phyloP scores from a whole-genome alignment of 2,113 vertebrate genomes.

The Hippocampus comes region DNA sequence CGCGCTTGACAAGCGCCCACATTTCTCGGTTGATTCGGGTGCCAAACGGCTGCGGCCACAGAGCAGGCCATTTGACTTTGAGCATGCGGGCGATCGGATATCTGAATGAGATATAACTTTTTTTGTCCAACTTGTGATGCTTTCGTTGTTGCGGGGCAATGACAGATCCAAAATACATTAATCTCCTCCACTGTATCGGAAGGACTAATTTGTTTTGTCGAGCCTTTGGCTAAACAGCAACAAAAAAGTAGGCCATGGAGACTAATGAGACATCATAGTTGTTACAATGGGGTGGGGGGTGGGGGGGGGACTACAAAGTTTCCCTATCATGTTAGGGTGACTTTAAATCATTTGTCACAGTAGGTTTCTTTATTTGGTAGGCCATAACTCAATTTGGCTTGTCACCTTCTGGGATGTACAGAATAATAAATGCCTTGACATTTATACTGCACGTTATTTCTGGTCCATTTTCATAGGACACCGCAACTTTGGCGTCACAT shows the following conservation, averaged over 20 bases:
- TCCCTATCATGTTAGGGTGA: constrained; percentile 7
- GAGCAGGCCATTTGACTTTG: constrained; percentile 18
- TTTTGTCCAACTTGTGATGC: constrained; percentile 16
- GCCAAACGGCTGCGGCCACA: constrained; percentile 31
- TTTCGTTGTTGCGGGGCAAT: constrained; percentile 9
- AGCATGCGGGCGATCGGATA: constrained; percentile 10
- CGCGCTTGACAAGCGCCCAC: constrained; percentile 20
- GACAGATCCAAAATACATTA: constrained; percentile 4
- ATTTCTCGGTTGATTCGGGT: constrained; percentile 46
- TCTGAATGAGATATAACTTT: constrained; percentile 5
- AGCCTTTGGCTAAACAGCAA: constrained; percentile 4
- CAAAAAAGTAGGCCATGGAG: constrained; percentile 16
- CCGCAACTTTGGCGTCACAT: not conserved
- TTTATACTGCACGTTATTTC: constrained; percentile 4
- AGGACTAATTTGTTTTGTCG: constrained; percentile 14
- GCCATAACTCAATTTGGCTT: constrained; percentile 14
- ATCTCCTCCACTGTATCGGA: constrained; percentile 16
- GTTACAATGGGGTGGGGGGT: not conserved
- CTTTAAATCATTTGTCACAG: constrained; percentile 42
- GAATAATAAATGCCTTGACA: constrained; percentile 17
- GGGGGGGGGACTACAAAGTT: constrained; percentile 18
- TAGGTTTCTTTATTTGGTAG: constrained; percentile 17
- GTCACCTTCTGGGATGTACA: constrained; percentile 19
- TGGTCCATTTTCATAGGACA: constrained; percentile 15
- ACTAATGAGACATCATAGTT: constrained; percentile 17